Evolutionary conservation across 2,888 invertebrate species (phyloP).

Genomic region (Oscheius sp.): DNA sequence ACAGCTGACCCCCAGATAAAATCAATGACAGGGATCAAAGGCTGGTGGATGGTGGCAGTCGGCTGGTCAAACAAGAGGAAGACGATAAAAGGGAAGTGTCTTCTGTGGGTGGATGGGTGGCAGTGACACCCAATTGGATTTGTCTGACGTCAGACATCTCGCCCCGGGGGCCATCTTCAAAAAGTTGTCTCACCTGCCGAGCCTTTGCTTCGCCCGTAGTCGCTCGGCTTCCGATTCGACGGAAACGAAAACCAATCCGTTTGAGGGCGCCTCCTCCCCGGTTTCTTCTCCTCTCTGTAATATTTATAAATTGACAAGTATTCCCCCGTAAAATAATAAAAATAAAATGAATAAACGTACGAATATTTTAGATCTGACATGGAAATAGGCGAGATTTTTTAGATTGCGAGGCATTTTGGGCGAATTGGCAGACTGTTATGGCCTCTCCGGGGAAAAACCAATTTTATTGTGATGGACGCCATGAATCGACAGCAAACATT

Average conservation of each 20-base stretch:
- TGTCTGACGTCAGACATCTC: neutral
- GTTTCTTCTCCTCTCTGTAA: conserved; percentile 31
- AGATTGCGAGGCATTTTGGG: conserved; percentile 16
- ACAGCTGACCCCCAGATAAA: conserved; percentile 17
- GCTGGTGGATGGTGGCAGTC: neutral
- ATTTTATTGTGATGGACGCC: neutral
- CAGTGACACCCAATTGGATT: conserved; percentile 3
- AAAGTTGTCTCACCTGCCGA: conserved; percentile 26
- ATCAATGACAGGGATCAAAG: neutral
- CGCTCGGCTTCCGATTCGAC: conserved; percentile 41
- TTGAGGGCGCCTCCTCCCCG: conserved; percentile 15
- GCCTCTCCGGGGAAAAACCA: too few species aligned
- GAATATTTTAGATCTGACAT: conserved; percentile 1
- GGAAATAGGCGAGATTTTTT: conserved; percentile 16
- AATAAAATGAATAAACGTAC: neutral
- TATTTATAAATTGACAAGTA: neutral
- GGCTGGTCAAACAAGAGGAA: neutral
- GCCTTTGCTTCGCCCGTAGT: conserved; percentile 34
- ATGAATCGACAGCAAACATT: conserved; percentile 1
- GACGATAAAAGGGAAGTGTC: too few species aligned
- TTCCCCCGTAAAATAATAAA: too few species aligned
- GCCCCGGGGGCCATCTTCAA: too few species aligned
- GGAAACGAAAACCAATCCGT: conserved; percentile 37
- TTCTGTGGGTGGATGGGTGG: neutral
- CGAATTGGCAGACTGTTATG: neutral